phyloP scores from a whole-genome alignment of 2,113 vertebrate species.

The Opisthocomus hoazin region DNA sequence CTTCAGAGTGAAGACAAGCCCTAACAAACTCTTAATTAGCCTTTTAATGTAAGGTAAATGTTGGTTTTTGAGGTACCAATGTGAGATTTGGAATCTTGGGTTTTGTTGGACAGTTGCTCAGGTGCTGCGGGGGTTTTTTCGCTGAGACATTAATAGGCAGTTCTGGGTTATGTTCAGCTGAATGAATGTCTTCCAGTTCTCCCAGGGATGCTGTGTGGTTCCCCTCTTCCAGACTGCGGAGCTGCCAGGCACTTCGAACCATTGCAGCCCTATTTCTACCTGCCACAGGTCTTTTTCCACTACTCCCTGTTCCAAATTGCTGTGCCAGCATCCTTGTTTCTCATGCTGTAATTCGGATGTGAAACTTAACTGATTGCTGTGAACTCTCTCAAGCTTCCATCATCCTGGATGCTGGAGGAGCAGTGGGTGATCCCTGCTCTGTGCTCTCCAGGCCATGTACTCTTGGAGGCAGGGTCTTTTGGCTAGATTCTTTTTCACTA shows the following conservation, averaged over 20 bases:
- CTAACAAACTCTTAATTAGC: neutral
- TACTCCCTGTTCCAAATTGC: neutral
- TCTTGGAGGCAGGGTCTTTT: neutral
- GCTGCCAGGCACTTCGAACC: neutral
- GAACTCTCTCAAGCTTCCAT: neutral
- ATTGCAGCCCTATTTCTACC: rapidly evolving
- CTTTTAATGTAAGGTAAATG: neutral
- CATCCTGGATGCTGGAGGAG: neutral
- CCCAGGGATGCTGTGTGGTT: neutral
- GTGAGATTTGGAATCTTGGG: neutral
- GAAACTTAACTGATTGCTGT: neutral
- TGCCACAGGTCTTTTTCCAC: neutral
- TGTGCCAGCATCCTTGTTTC: neutral
- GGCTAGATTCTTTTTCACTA: neutral
- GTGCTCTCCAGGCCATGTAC: neutral
- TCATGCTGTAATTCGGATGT: rapidly evolving
- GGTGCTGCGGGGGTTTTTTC: neutral
- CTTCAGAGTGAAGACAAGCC: neutral
- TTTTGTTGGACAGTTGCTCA: neutral
- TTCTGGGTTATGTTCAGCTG: neutral
- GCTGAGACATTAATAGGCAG: rapidly evolving
- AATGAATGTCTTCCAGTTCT: neutral
- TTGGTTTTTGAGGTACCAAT: neutral
- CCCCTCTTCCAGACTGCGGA: neutral
- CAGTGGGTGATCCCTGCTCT: neutral